A percentile compares a stretch with the other conserved stretches of the same genome.
phyloP scores from a whole-genome alignment of 2,797 vertebrate species.

The Lophius americanus region DNA sequence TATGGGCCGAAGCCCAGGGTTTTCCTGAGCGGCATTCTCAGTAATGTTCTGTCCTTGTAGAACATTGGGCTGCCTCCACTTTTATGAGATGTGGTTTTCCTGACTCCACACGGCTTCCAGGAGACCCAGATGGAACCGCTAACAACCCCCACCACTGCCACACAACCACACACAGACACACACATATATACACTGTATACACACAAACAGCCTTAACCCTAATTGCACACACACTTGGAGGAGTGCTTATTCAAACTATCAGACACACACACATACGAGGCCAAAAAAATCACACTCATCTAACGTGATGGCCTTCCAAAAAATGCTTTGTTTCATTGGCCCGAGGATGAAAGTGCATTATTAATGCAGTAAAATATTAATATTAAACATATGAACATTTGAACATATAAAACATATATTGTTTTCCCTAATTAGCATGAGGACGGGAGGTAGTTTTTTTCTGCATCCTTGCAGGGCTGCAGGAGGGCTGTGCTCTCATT shows the following conservation, averaged over 20 bases:
- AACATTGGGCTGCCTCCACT: slow-evolving; percentile 97
- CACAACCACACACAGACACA: slow-evolving; percentile 61
- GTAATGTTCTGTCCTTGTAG: slow-evolving; percentile 99
- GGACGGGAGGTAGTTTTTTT: not conserved
- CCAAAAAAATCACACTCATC: slow-evolving; percentile 62
- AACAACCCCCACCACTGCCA: slow-evolving; percentile 74
- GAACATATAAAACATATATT: slow-evolving; percentile 13
- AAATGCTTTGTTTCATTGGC: slow-evolving; percentile 82
- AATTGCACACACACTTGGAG: slow-evolving; percentile 73
- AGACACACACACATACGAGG: slow-evolving; percentile 40
- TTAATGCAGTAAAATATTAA: slow-evolving; percentile 30
- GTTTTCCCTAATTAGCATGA: slow-evolving; percentile 24
- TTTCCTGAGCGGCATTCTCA: slow-evolving; percentile 98
- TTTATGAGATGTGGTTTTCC: slow-evolving; percentile 99
- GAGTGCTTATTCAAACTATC: slow-evolving; percentile 79
- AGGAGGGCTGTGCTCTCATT: slow-evolving; percentile 34
- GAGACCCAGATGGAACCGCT: slow-evolving; percentile 95
- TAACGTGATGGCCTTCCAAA: slow-evolving; percentile 31
- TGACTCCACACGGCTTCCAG: slow-evolving; percentile 95
- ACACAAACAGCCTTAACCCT: slow-evolving; percentile 67
- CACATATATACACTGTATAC: slow-evolving; percentile 43
- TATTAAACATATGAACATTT: slow-evolving; percentile 8
- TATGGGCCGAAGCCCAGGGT: slow-evolving; percentile 88
- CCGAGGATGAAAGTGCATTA: slow-evolving; percentile 48
- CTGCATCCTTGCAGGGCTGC: not conserved